Base-by-base conservation (phyloP, 2,113 vertebrate species). In the Hippocampus guttulatus region DNA sequence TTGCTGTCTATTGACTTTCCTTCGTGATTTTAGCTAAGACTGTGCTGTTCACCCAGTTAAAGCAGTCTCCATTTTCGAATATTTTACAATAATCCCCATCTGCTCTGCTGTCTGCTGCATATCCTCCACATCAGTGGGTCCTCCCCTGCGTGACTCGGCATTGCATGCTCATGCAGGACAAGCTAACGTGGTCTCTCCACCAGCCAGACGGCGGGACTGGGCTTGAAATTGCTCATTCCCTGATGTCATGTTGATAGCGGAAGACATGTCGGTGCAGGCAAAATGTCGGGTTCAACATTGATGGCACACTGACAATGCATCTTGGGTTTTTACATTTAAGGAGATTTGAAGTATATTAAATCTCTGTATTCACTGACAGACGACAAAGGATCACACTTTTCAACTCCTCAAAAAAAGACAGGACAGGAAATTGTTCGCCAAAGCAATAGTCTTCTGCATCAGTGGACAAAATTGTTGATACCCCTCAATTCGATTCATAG, bases 71-170 rank as follows among this genome's bases (percentile, higher is more conserved):
- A 71, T 70, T 75, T 63, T 74, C 73, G 66, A 71, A 79, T 78
- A 73, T 79, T 67, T 78, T 68, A 52, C 62, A 41, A 72, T 84
- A 85, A 77, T 84, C 76, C 73, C 67, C 77, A 79, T 82, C 81
- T 84, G 70, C 20, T 74, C 81, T 27, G 69, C 79, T 82, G 72
- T 74, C 81, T 27, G 69, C 79, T 82, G 72, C 81, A 76, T 80
- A 80, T 70, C 74, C 78, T 80, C 75, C 84, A 81, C 83, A 78
- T 63, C 77, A 74, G 30, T 70, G 69, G 66, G 73, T 75, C 70
- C 69, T 81, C 75, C 79, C 75, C 77, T 79, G 57, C 14, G 18
- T 88, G 85, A 89, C 82, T 87, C 86, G 84, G 82, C 84, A 80
- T 23, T 74, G 74, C 81, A 81, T 89, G 79, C 79, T 87, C 80